phyloP scores from a whole-genome alignment of 2,797 vertebrate species.

The Tachyglossus aculeatus region DNA sequence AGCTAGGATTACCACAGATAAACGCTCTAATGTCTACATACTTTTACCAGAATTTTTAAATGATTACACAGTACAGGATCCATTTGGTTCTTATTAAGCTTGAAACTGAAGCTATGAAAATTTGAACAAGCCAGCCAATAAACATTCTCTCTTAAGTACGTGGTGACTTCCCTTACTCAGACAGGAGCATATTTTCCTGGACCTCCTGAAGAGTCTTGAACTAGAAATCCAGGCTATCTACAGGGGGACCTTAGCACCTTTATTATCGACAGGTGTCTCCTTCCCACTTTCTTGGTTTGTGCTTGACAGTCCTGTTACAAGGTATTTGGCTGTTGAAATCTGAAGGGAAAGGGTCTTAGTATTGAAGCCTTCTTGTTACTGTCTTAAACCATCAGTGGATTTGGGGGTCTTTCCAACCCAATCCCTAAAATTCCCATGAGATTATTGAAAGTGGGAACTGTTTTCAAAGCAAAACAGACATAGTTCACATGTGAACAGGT shows the following conservation, averaged over 20 bases:
- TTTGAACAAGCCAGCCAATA: neutral
- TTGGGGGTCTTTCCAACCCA: neutral
- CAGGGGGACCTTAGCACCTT: neutral
- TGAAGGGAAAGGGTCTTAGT: neutral
- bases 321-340: neutral
- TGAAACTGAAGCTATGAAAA: neutral
- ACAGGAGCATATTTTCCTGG: neutral
- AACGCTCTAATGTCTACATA: constrained; percentile 46
- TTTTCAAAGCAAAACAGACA: too few species aligned
- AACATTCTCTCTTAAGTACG: neutral
- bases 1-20: constrained; percentile 58
- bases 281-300: neutral
- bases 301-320: neutral
- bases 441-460: too few species aligned
- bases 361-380: neutral
- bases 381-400: neutral
- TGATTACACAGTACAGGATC: constrained; percentile 30
- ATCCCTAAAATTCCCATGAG: too few species aligned
- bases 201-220: neutral
- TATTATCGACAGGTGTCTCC: neutral
- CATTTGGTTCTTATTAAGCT: constrained; percentile 50
- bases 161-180: neutral
- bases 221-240: neutral
- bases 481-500: too few species aligned
- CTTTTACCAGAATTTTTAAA: constrained; percentile 27